phyloP scores from a whole-genome alignment of 2,113 vertebrate species.

The Hippopotamus amphibius region DNA sequence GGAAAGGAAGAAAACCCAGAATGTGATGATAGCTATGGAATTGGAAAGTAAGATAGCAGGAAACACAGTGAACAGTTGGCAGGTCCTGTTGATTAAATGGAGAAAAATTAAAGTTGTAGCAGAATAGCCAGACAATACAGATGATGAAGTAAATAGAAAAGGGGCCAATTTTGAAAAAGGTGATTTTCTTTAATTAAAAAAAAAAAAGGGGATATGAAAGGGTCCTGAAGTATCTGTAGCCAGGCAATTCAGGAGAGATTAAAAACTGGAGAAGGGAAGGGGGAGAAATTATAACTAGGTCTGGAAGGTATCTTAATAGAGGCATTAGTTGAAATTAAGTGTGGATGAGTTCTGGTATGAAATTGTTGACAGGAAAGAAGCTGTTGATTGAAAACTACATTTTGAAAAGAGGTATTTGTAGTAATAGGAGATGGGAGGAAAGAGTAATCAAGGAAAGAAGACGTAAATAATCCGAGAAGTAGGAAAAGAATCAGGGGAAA shows the following conservation, averaged over 20 bases:
- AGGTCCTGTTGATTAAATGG: neutral
- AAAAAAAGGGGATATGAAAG: neutral
- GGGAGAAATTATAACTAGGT: neutral
- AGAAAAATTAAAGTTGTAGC: slow-evolving; percentile 12
- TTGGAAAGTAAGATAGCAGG: neutral
- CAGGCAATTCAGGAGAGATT: neutral
- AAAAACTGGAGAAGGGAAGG: neutral
- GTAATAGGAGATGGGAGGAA: neutral
- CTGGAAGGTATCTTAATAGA: neutral
- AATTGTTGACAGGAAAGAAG: neutral
- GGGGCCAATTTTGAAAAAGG: neutral
- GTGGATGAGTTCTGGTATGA: neutral
- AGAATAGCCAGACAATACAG: neutral
- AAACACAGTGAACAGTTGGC: neutral
- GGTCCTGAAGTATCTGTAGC: neutral
- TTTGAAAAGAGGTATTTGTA: neutral
- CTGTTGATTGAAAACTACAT: neutral
- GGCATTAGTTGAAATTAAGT: neutral
- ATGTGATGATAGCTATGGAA: neutral
- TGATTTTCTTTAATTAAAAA: neutral
- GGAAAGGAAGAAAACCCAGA: neutral
- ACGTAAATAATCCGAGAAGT: neutral
- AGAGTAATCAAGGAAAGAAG: neutral
- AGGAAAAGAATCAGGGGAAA: slow-evolving; percentile 9
- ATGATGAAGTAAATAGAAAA: neutral